Conservation (phyloP, 1,140 invertebrate species). For the Drepana arcuata region DNA sequence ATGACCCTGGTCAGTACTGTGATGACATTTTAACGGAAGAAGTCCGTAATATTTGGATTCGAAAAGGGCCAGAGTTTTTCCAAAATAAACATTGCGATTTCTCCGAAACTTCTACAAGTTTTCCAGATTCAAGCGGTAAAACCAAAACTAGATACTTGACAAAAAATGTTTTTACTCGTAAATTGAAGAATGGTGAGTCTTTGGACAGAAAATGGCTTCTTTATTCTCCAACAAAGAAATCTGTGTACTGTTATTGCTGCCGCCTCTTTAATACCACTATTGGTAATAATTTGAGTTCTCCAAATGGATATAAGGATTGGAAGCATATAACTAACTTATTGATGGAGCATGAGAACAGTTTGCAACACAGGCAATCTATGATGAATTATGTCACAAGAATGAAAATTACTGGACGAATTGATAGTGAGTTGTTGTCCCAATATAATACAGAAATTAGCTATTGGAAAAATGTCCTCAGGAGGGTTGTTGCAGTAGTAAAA, state of each 20-base stretch:
- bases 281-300: conserved; percentile 6
- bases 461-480: too few species aligned
- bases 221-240: conserved; percentile 14
- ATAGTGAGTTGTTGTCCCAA: too few species aligned
- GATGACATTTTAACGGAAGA: conserved; percentile 16
- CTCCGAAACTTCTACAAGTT: conserved; percentile 14
- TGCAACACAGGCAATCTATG: too few species aligned
- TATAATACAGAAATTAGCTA: too few species aligned
- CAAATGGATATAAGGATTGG: conserved; percentile 8
- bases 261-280: not conserved
- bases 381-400: too few species aligned
- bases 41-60: conserved; percentile 16
- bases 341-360: conserved; percentile 12
- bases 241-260: not conserved
- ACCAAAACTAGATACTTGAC: conserved; percentile 18
- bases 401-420: too few species aligned
- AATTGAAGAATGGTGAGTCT: conserved; percentile 17
- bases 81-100: conserved; percentile 13
- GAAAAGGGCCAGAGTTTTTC: conserved; percentile 15
- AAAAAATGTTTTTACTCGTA: conserved; percentile 18
- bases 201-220: conserved; percentile 18
- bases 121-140: conserved; percentile 12
- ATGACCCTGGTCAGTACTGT: conserved; percentile 14
- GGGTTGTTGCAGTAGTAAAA: too few species aligned
- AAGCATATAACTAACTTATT: conserved; percentile 14